Evolutionary conservation across 2,797 vertebrate genomes (phyloP), one percentile per base, ranked within the genome.

Genomic region (Chelmon rostratus): DNA sequence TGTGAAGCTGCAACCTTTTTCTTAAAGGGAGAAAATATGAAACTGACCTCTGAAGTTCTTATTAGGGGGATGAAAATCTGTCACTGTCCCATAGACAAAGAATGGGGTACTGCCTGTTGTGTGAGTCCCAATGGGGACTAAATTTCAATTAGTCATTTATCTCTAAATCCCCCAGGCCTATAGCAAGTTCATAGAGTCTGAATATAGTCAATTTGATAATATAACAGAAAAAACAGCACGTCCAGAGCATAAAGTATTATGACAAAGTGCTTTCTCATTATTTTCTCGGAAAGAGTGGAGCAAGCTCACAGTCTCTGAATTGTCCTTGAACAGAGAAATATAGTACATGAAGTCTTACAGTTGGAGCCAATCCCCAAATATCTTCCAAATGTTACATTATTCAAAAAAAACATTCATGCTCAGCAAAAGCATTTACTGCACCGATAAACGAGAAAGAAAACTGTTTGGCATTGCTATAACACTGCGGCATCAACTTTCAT

Each of bases 401-500:
- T 58, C 44, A 53, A 42, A 65, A n/a, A n/a, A 46, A 64, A 40
- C 62, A 49, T 40, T 76, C 28, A 50, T 19, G 76, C 23, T 79
- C 68, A 38, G 58, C 15, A 50, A 37, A 64, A 67, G 44, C 58
- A 52, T 80, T 54, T 31, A 25, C 53, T 40, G 47, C 37, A 5
- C 21, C 38, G 44, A 54, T 63, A 66, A 33, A 61, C 53, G 44
- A 15, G 15, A 16, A 68, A 71, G n/a, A 56, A 63, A 75, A 56
- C 21, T 40, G 52, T 56, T 28, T 0, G 13, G 35, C 54, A 64
- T 83, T 62, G 58, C 28, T 15, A 63, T 46, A 63, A 65, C 54
- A 40, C 31, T 57, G 46, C 37, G 9, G 35, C 52, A 28, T 42
- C 44, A 28, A 68, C 35, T 62, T 58, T 79, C 64, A 61, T 59